Percentiles rank a stretch among this genome's conserved stretches.
phyloP scores from a whole-genome alignment of 2,888 invertebrate species.

The Parthenolecanium corni region DNA sequence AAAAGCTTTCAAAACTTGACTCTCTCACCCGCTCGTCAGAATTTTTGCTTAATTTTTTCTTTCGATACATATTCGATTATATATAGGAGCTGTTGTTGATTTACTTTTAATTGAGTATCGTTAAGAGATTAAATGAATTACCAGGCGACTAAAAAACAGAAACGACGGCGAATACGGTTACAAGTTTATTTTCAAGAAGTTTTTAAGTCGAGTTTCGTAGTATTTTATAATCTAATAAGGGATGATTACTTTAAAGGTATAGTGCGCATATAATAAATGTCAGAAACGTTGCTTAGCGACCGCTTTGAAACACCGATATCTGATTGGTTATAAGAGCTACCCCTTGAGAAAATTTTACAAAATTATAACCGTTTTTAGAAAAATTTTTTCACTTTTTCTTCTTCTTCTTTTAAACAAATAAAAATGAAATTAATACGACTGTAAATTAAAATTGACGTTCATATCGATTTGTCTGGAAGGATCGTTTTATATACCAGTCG shows the following conservation, averaged over 20 bases:
- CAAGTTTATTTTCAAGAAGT: slow-evolving; percentile 22
- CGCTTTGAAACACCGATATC: slow-evolving; percentile 23
- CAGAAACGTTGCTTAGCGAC: slow-evolving; percentile 27
- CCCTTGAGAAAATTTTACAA: slow-evolving; percentile 28
- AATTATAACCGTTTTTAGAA: slow-evolving; percentile 13
- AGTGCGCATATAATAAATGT: slow-evolving; percentile 26
- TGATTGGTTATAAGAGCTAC: slow-evolving; percentile 26
- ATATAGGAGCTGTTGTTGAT: slow-evolving; percentile 22
- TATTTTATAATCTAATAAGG: slow-evolving; percentile 24
- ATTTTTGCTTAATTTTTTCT: background rate
- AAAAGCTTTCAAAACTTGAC: slow-evolving; percentile 11
- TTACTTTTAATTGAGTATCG: slow-evolving; percentile 25
- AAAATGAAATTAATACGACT: slow-evolving; percentile 27
- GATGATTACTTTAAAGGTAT: slow-evolving; percentile 27
- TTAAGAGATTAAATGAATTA: slow-evolving; percentile 25
- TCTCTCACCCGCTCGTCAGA: too few relatives aligned
- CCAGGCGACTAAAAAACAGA: slow-evolving; percentile 15
- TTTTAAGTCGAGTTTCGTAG: slow-evolving; percentile 23
- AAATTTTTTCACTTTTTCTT: too few relatives aligned
- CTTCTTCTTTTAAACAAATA: background rate
- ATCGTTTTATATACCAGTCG: background rate
- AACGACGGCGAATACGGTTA: slow-evolving; percentile 14
- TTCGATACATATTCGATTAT: slow-evolving; percentile 23
- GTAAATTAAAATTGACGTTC: slow-evolving; percentile 22
- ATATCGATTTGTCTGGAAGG: slow-evolving; percentile 16